These are phyloP conservation scores for Zoanthus gigantus DNA, from an alignment of 92 coral and sea anemone species.

Conservation along the genomic window DNA sequence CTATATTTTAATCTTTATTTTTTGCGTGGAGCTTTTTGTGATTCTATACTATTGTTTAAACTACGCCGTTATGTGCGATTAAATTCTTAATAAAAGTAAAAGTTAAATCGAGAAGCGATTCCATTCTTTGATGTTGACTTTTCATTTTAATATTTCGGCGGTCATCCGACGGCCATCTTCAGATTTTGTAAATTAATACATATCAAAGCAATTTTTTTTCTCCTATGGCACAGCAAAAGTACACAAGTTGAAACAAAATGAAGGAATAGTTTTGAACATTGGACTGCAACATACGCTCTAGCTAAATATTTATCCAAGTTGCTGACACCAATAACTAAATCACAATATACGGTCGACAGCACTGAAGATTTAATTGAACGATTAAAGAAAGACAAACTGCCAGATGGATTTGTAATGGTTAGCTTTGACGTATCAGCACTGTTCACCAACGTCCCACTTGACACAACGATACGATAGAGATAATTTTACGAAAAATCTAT, in stretches of 20 bases:
- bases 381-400: background rate
- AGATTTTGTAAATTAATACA: too few species aligned
- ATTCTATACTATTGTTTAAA: too few species aligned
- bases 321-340: background rate
- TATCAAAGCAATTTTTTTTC: too few species aligned
- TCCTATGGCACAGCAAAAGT: background rate
- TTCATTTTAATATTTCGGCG: too few species aligned
- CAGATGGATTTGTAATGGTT: background rate
- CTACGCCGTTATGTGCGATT: too few species aligned
- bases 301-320: slow-evolving; percentile 2
- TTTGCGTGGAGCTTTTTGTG: too few species aligned
- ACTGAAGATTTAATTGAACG: background rate
- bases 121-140: too few species aligned
- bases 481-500: background rate
- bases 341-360: background rate
- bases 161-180: too few species aligned
- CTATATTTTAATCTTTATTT: too few species aligned
- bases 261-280: background rate
- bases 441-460: background rate
- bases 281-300: background rate
- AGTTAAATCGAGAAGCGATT: too few species aligned
- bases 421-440: background rate
- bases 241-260: background rate
- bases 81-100: too few species aligned
- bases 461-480: background rate